These are phyloP conservation scores for Excalfactoria chinensis DNA, from an alignment of 2,113 vertebrate genomes.

Conservation along the genomic window DNA sequence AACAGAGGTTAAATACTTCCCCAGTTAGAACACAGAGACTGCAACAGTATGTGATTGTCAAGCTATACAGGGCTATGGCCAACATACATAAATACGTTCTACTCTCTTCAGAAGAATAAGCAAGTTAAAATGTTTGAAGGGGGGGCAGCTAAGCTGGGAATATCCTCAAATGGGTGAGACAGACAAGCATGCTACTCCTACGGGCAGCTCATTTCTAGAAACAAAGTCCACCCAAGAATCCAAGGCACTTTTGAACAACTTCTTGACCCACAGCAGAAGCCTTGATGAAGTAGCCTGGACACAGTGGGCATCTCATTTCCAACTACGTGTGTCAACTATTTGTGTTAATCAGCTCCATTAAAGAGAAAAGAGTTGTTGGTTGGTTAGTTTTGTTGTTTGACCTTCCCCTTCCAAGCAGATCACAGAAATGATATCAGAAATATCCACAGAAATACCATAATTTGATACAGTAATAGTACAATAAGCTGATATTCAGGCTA, in stretches of 20 bases:
- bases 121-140: not conserved
- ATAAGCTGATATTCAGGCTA: slow-evolving; percentile 18
- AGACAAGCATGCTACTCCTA: not conserved
- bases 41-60: not conserved
- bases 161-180: not conserved
- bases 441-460: not conserved
- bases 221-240: not conserved
- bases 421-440: not conserved
- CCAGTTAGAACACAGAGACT: slow-evolving; percentile 13
- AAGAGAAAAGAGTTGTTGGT: not conserved
- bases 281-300: not conserved
- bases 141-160: slow-evolving; percentile 15
- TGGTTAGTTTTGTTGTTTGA: too few species aligned
- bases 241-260: not conserved
- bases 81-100: not conserved
- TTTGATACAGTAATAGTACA: not conserved
- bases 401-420: not conserved
- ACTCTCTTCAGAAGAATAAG: not conserved
- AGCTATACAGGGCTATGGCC: not conserved
- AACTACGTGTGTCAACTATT: not conserved
- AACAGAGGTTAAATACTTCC: slow-evolving; percentile 35
- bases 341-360: not conserved
- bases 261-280: not conserved
- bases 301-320: not conserved
- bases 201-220: not conserved